A percentile compares a stretch with the other conserved stretches of the same genome.
phyloP scores from a whole-genome alignment of 2,113 vertebrate species.

The Hystrix brachyura region DNA sequence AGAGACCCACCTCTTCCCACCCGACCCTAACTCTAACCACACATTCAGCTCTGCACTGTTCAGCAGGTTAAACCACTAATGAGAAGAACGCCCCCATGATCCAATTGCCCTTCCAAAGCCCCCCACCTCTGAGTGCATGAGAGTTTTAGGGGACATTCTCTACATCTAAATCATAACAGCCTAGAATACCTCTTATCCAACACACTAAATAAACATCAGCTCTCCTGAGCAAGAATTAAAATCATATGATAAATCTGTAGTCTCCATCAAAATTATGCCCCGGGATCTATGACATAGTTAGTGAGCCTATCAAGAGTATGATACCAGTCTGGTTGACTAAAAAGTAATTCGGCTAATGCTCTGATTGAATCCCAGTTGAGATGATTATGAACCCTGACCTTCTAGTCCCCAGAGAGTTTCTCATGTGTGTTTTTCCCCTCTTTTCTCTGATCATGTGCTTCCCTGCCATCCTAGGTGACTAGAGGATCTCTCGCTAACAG shows the following conservation, averaged over 20 bases:
- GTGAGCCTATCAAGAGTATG: neutral
- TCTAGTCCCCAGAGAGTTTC: neutral
- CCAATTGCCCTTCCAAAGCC: neutral
- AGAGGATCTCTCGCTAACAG: neutral
- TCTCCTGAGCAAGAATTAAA: slow-evolving; percentile 4
- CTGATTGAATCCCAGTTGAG: neutral
- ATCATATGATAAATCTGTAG: neutral
- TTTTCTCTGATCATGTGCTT: neutral
- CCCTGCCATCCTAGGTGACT: neutral
- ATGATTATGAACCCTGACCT: neutral
- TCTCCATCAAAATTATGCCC: neutral
- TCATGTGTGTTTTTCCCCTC: neutral
- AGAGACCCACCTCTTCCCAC: neutral
- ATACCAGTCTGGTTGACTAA: neutral
- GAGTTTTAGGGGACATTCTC: neutral
- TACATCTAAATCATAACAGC: neutral
- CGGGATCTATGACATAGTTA: neutral
- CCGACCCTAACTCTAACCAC: neutral
- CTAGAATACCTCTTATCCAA: neutral
- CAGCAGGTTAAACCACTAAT: neutral
- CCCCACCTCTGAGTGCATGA: neutral
- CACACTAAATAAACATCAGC: neutral
- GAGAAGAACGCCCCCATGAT: neutral
- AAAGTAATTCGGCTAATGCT: neutral
- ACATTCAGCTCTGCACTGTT: neutral